A percentile compares a stretch with the other conserved stretches of the same genome.
These are phyloP conservation scores for Pangasius larnaudii DNA, from an alignment of 2,797 vertebrate genomes.

Conservation along the genomic window DNA sequence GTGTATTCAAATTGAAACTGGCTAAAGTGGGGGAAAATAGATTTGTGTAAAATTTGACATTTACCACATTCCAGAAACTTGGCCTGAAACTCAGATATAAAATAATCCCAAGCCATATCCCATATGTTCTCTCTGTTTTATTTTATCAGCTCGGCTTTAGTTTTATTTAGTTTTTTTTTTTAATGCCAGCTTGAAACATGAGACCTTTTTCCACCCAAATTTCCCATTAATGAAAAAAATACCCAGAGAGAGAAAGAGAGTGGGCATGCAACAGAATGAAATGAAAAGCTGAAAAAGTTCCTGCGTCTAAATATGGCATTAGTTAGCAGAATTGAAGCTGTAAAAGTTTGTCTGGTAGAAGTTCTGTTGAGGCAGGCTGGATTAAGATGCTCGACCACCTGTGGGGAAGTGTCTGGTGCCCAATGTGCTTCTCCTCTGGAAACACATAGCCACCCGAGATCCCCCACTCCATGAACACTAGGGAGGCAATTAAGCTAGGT, in stretches of 20 bases:
- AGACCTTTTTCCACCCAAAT: constrained; percentile 63
- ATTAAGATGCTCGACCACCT: constrained; percentile 32
- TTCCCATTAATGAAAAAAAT: constrained; percentile 9
- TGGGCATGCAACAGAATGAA: neutral
- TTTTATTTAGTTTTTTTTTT: constrained; percentile 67
- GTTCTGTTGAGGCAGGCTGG: constrained; percentile 43
- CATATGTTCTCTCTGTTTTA: constrained; percentile 61
- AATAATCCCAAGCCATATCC: constrained; percentile 76
- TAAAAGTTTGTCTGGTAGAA: constrained; percentile 59
- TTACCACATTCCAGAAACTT: constrained; percentile 73
- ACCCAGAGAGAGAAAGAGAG: neutral
- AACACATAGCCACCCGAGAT: constrained; percentile 39
- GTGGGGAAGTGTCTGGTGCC: constrained; percentile 46
- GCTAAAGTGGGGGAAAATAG: constrained; percentile 62
- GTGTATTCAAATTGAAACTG: constrained; percentile 58
- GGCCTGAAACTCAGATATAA: constrained; percentile 69
- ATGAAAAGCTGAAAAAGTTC: constrained; percentile 41
- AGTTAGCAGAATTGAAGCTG: constrained; percentile 62
- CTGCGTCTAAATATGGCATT: constrained; percentile 64
- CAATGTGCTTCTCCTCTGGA: constrained; percentile 40
- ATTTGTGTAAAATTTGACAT: constrained; percentile 72
- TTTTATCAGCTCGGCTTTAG: constrained; percentile 68
- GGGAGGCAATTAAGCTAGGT: constrained; percentile 24
- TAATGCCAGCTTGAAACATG: constrained; percentile 65
- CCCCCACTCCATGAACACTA: constrained; percentile 23